phyloP scores from a whole-genome alignment of 1,140 invertebrate species.

The Solen grandis region DNA sequence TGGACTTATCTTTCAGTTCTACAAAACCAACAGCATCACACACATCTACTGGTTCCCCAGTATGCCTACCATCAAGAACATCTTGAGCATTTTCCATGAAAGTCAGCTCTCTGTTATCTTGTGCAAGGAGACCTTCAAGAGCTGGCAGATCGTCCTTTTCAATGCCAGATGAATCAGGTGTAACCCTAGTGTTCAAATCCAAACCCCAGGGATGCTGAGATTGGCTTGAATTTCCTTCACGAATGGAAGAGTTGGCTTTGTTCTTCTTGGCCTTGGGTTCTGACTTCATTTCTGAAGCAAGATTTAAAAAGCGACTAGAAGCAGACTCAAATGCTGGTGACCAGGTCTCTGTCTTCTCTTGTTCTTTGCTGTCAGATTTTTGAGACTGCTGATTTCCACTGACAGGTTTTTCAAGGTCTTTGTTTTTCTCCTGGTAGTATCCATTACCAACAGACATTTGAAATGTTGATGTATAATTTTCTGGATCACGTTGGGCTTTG shows the following conservation, averaged over 20 bases:
- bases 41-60: background rate
- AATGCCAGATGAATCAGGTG: background rate
- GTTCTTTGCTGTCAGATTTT: background rate
- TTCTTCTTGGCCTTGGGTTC: slow-evolving; percentile 36
- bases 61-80: background rate
- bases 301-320: slow-evolving; percentile 46
- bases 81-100: background rate
- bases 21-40: slow-evolving; percentile 35
- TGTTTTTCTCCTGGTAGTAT: slow-evolving; percentile 38
- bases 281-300: slow-evolving; percentile 45
- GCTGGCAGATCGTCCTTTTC: slow-evolving; percentile 24
- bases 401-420: background rate
- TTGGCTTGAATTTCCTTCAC: background rate
- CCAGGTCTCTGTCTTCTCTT: slow-evolving; percentile 24
- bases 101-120: background rate
- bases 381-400: background rate
- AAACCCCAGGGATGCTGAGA: slow-evolving; percentile 48
- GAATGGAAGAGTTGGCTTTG: slow-evolving; percentile 13
- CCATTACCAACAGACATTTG: slow-evolving; percentile 35
- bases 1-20: slow-evolving; percentile 15
- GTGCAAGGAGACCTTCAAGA: background rate
- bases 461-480: slow-evolving; percentile 15
- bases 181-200: slow-evolving; percentile 24
- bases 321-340: slow-evolving; percentile 53
- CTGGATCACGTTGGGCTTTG: slow-evolving; percentile 15